Evolutionary conservation across 2,888 invertebrate species (phyloP).

Genomic region (Allygus modestus): DNA sequence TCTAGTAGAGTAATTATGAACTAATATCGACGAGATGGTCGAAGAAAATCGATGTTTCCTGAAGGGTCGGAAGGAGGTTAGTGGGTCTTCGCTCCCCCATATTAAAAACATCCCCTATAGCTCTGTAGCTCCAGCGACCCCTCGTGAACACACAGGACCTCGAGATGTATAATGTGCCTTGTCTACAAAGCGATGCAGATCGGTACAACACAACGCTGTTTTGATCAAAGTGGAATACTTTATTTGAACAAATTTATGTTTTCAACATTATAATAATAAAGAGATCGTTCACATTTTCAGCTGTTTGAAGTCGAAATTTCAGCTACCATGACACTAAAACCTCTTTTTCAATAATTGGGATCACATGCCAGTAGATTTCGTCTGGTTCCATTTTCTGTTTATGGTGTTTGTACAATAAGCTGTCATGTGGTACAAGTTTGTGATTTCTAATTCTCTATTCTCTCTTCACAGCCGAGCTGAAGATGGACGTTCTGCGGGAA

Average conservation of each 20-base stretch:
- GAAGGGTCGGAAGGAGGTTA: conserved; percentile 59
- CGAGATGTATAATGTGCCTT: not conserved
- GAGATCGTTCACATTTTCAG: too few relatives aligned
- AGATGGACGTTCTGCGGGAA: conserved; percentile 96
- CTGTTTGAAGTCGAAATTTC: too few relatives aligned
- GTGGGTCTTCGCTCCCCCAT: conserved; percentile 60
- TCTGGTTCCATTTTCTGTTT: too few relatives aligned
- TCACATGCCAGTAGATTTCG: too few relatives aligned
- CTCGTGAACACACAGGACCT: not conserved
- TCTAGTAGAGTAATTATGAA: conserved; percentile 29
- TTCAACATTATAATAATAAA: too few relatives aligned
- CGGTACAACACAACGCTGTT: not conserved
- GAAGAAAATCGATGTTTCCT: conserved; percentile 52
- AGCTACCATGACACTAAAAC: too few relatives aligned
- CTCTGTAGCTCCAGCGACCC: conserved; percentile 11
- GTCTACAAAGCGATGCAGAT: not conserved
- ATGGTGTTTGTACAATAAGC: too few relatives aligned
- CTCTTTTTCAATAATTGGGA: too few relatives aligned
- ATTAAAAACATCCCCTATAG: conserved; percentile 61
- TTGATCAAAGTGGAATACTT: not conserved
- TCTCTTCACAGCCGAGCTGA: conserved; percentile 91
- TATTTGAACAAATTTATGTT: too few relatives aligned
- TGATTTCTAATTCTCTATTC: not conserved
- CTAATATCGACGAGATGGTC: conserved; percentile 37
- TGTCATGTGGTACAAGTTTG: too few relatives aligned